Evolutionary conservation across 2,113 vertebrate species (phyloP), one percentile per base, ranked within the genome.

Genomic region (Spilogale gracilis): DNA sequence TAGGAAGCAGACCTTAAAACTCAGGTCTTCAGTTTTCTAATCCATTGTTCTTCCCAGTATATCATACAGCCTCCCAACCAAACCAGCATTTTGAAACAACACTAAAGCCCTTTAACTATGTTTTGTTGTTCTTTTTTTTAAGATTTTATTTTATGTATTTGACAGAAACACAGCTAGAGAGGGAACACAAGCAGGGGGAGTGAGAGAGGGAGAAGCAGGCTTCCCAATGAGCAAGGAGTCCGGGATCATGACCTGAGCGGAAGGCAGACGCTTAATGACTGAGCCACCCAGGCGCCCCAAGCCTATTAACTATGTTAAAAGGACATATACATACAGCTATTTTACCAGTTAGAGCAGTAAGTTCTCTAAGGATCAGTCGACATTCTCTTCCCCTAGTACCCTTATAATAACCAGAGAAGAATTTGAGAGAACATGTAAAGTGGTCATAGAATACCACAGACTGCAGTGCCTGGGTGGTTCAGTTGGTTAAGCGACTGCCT

Each of bases 11-110:
- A 92, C 65, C 5, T 60, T 91, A 76, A 89, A 96, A 92, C 89
- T 78, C 32, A 58, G 69, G 67, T 78, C 86, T 93, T 93, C 23
- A 21, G 65, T 87, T 95, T 93, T 93, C 95, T 61, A 69, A 81
- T n/a, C 52, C 50, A 80, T n/a, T 86, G 43, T 74, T 89, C 85
- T 80, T 79, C 61, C 61, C 65, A 69, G n/a, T 67, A 25, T 86
- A 89, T 73, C 85, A 89, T 43, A 61, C 32, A 82, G 32, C 45
- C 65, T 97, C n/a, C 73, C 58, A 93, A 85, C 9, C 76, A 95
- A 96, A 71, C 38, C 56, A 91, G 56, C 56, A 88, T 92, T 97
- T 89, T 94, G 56, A 92, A 54, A 91, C 80, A 95, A 80, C 60
- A 93, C 60, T 69, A 65, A 91, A 80, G 21, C 9, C 67, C 67